These are phyloP conservation scores for Papio anubis DNA, from an alignment of 2,113 vertebrate genomes.

Conservation along the genomic window DNA sequence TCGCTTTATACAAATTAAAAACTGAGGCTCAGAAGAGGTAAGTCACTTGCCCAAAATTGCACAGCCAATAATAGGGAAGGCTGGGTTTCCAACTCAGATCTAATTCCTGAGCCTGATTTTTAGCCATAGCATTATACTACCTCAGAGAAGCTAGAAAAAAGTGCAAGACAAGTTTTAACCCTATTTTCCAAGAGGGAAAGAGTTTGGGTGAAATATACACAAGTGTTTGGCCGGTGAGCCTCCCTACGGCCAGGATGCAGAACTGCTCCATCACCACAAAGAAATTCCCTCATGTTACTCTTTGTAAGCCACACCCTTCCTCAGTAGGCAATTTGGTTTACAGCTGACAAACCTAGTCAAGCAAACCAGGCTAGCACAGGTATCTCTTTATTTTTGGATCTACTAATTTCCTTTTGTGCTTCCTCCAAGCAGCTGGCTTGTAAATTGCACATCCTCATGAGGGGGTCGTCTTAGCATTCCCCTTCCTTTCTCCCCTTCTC, in stretches of 20 bases:
- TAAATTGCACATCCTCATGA: rapidly evolving
- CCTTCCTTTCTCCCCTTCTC: background rate
- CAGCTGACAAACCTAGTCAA: background rate
- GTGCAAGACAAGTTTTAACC: background rate
- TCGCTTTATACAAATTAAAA: background rate
- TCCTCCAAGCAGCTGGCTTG: background rate
- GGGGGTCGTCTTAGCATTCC: rapidly evolving
- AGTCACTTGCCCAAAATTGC: background rate
- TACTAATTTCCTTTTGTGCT: background rate
- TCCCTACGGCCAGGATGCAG: background rate
- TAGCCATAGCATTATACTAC: background rate
- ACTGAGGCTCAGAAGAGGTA: background rate
- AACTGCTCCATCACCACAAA: background rate
- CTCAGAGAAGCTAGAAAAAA: background rate
- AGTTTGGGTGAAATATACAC: background rate
- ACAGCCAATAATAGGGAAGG: background rate
- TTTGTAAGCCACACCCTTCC: no score
- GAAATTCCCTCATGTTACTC: background rate
- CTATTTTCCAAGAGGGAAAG: background rate
- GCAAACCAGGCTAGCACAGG: background rate
- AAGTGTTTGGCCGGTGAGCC: background rate
- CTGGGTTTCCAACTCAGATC: background rate
- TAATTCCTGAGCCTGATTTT: background rate
- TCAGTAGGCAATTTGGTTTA: background rate
- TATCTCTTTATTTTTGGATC: background rate